These are phyloP conservation scores for Neocrepidodera transversa DNA, from an alignment of 2,888 invertebrate genomes.

Conservation along the genomic window DNA sequence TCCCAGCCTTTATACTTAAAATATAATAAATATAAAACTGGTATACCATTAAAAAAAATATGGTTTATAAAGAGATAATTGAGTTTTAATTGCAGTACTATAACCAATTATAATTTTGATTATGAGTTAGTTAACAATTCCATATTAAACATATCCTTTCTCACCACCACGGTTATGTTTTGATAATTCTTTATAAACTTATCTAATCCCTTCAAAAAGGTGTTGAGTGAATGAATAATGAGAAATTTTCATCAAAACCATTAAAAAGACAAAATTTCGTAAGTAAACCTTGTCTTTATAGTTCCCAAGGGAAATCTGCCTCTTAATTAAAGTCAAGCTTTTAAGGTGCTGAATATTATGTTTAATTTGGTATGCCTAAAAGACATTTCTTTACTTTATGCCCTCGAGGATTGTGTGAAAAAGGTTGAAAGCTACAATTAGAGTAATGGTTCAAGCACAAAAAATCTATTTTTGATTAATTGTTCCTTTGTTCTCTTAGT, in stretches of 20 bases:
- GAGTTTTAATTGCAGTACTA: no score
- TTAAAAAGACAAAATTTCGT: conserved; percentile 35
- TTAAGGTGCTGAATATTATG: conserved; percentile 38
- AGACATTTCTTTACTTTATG: conserved; percentile 27
- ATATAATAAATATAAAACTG: no score
- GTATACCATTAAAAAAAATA: no score
- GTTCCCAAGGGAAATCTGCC: conserved; percentile 37
- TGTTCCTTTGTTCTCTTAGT: conserved; percentile 21
- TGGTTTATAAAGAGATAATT: no score
- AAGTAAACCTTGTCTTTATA: conserved; percentile 33
- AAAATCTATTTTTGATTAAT: conserved; percentile 28
- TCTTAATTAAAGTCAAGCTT: conserved; percentile 39
- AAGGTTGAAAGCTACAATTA: conserved; percentile 26
- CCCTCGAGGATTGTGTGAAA: conserved; percentile 27
- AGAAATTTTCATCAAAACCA: conserved; percentile 30
- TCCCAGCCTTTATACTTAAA: no score
- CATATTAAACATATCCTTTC: no score
- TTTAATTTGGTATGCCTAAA: conserved; percentile 38
- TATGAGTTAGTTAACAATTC: no score
- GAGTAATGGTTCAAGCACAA: conserved; percentile 20
- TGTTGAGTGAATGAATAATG: conserved; percentile 32
- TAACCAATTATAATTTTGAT: no score
- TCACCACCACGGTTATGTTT: background rate
- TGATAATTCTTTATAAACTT: conserved; percentile 12
- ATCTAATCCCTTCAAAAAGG: conserved; percentile 26